These are phyloP conservation scores for Probosciger aterrimus DNA, from an alignment of 2,113 vertebrate genomes.

Conservation along the genomic window DNA sequence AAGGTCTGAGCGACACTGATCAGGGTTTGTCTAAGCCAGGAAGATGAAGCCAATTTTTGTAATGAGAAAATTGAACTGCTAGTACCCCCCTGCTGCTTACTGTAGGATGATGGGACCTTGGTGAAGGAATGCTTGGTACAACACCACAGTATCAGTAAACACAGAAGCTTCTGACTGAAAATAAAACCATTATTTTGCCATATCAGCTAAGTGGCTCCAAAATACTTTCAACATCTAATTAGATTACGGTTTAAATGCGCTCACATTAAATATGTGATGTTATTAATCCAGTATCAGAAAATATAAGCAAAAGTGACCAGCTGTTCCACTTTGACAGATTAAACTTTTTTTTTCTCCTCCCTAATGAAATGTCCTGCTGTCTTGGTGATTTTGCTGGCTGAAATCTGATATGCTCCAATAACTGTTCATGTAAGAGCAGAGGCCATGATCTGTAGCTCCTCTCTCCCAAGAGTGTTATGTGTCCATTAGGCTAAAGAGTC, in stretches of 20 bases:
- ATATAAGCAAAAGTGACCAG: conserved; percentile 28
- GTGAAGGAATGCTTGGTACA: neutral
- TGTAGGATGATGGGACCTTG: neutral
- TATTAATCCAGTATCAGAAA: neutral
- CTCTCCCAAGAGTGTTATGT: neutral
- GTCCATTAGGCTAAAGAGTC: neutral
- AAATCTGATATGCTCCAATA: neutral
- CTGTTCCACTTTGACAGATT: conserved; percentile 42
- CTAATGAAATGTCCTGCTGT: conserved; percentile 44
- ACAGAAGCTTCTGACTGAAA: neutral
- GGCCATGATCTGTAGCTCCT: neutral
- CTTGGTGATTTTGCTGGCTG: neutral
- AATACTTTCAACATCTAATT: neutral
- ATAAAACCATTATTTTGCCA: neutral
- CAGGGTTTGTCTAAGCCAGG: neutral
- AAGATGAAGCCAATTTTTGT: conserved; percentile 43
- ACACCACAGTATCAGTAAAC: neutral
- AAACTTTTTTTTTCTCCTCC: neutral
- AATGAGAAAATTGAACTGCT: conserved; percentile 54
- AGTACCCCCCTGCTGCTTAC: neutral
- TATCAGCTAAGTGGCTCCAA: neutral
- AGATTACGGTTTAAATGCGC: neutral
- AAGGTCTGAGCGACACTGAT: neutral
- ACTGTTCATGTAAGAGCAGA: neutral
- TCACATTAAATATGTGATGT: neutral